These are phyloP conservation scores for Morpho deidamia DNA, from an alignment of 2,888 invertebrate species.

Conservation along the genomic window DNA sequence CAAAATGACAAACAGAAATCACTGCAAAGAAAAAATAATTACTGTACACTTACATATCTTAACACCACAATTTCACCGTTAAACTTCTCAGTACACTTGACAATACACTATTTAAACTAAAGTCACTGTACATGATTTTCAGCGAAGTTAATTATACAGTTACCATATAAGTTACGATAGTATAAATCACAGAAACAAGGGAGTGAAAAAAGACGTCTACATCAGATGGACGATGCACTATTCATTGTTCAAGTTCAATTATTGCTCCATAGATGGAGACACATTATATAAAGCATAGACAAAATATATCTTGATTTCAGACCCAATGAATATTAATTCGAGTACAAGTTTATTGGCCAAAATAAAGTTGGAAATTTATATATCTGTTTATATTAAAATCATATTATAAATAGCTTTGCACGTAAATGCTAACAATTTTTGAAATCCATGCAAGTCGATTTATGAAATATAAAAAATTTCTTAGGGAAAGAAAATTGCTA, in stretches of 20 bases:
- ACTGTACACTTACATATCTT: slow-evolving; percentile 50
- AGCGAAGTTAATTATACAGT: slow-evolving; percentile 40
- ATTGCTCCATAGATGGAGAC: slow-evolving; percentile 55
- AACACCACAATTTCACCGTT: slow-evolving; percentile 33
- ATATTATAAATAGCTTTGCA: too few species aligned
- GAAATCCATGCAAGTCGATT: too few species aligned
- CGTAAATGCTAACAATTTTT: too few species aligned
- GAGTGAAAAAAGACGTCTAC: slow-evolving; percentile 65
- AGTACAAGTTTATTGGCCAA: too few species aligned
- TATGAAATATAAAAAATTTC: too few species aligned
- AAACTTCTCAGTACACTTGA: slow-evolving; percentile 31
- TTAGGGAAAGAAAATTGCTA: too few species aligned
- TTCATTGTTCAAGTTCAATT: slow-evolving; percentile 32
- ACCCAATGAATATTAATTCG: slow-evolving; percentile 31
- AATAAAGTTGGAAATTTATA: too few species aligned
- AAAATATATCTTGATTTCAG: slow-evolving; percentile 31
- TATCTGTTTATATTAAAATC: too few species aligned
- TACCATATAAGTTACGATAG: slow-evolving; percentile 50
- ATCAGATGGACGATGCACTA: slow-evolving; percentile 45
- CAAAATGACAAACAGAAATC: slow-evolving; percentile 44
- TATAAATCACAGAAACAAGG: slow-evolving; percentile 62
- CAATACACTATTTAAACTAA: slow-evolving; percentile 39
- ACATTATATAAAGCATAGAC: slow-evolving; percentile 43
- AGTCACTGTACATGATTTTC: slow-evolving; percentile 41
- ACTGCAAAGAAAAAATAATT: slow-evolving; percentile 36